Base-by-base conservation (phyloP, 1,140 invertebrate genomes). In the Magallana ariakensis region DNA sequence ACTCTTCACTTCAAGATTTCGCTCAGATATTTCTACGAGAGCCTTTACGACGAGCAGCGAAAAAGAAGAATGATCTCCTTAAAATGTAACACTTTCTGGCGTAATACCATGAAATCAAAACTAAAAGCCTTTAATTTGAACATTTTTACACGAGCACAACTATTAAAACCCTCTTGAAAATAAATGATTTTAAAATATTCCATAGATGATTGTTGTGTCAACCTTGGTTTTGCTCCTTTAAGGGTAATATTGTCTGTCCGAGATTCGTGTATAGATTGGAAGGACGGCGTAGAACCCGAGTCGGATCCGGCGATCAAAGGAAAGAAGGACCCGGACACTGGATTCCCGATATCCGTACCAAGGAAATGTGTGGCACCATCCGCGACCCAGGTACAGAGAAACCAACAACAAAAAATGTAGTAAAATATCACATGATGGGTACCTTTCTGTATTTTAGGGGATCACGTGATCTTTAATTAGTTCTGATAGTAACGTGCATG, bases 1-100 rank as follows among this genome's bases (percentile, higher is more conserved):
- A 99, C 95, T 97, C 98, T 0, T 98, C 99, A 94, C 95, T 99
- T 55, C 99, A 99, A 95, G 98, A 99, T 95, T 99, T 99, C 96
- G 97, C 99, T 19, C 98, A 99, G 94, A 94, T 98, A 0, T 95
- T 96, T 15, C 94, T 99, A 9, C 95, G 98, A 81, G 99, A 99
- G 92, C 98, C 98, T 0, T 95, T 99, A 7, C 95, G 98, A 87
- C 99, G 99, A 94, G 98, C 99, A 0, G 97, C 99, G 33, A 99
- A 99, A 95, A 99, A 99, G 94, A 99, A 99, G 94, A 99, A 99
- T 94, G 98, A 99, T 95, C 95, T 99, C 16, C 98, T 99, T 85
- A 95, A 98, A 93, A 97, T 97, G 97, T 97, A 93, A 89, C 33
- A 46, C 33, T 46, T 2, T 2, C 33, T 46, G 2, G 33, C 5